Evolutionary conservation across 2,888 invertebrate genomes (phyloP), one percentile per base, ranked within the genome.

Genomic region (Zonitis immaculata): DNA sequence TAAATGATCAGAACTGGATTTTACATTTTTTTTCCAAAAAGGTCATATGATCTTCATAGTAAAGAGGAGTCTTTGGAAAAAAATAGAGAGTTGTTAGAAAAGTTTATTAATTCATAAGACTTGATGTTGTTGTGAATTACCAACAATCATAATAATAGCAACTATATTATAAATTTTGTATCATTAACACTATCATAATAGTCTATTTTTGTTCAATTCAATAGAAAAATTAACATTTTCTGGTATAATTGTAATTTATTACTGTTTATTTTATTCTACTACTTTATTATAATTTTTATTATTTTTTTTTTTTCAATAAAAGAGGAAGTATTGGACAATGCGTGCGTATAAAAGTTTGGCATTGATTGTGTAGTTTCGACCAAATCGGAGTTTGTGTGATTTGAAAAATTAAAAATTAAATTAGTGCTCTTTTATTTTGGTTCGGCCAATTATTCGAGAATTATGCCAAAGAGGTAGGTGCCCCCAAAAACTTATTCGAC

Each of bases 401-500:
- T 35, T 35, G 9, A n/a, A n/a, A n/a, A n/a, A n/a, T n/a, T n/a
- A n/a, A n/a, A n/a, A n/a, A n/a, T n/a, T n/a, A n/a, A n/a, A n/a
- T n/a, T n/a, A n/a, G n/a, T n/a, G n/a, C n/a, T n/a, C n/a, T n/a
- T n/a, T n/a, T n/a, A n/a, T n/a, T n/a, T n/a, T n/a, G n/a, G n/a
- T n/a, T n/a, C n/a, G n/a, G n/a, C n/a, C n/a, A n/a, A n/a, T n/a
- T n/a, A n/a, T n/a, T n/a, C n/a, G n/a, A n/a, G n/a, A n/a, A n/a
- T n/a, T 27, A 47, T 49, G 49, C 51, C 55, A 18, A 45, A 46
- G 26, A 51, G 55, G 55, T 55, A 44, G 42, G 32, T 49, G 1
- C 20, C 2, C 12, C 6, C n/a, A 22, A 6, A 27, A 11, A 11
- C 0, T 12, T 5, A 27, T 22, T 44, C n/a, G 6, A n/a, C n/a